Base-by-base conservation (phyloP, 1,140 invertebrate species). In the Chironomus striatipennis region DNA sequence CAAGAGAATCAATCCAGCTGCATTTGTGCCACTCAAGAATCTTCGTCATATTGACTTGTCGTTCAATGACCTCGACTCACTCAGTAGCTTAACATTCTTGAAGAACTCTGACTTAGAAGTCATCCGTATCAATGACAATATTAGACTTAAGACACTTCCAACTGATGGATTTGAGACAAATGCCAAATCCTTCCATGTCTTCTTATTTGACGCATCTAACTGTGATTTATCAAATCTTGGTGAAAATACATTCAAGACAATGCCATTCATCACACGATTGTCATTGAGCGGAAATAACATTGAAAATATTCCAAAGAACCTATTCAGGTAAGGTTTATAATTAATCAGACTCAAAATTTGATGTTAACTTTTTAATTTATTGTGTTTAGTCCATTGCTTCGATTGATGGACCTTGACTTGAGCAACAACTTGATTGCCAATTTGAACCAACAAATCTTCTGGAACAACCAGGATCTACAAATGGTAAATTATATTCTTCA, bases 11-110 rank as follows among this genome's bases (percentile, higher is more conserved):
- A 86, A 89, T 75, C 85, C 87, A 17, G 87, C 89, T 78, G 88
- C 89, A 42, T 90, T 91, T 81, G 81, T 84, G 1, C 82, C 86
- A 74, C 81, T 90, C 4, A 83, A 86, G 73, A 85, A 87, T 72
- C 82, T 91, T 24, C 87, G 85, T 42, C 85, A 88, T 79, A 84
- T 91, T 73, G 90, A 91, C 78, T 82, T 91, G 70, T 90, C 90
- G 0, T 84, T 88, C 76, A 91, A 91, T 78, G 83, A 86, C 57
- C 79, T 91, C 18, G 86, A 87, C 18, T 86, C 86, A 57, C 83
- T 90, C 43, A 87, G 85, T 0, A 85, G 85, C n/a, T 84, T 87
- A 78, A 81, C 91, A 73, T 88, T 91, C 77, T 87, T 86, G 75
- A 85, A 86, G 74, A 91, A 90, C 79, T 84, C 87, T 10, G 85